Evolutionary conservation across 2,113 vertebrate species (phyloP), one percentile per base, ranked within the genome.

Genomic region (Guaruba guarouba): DNA sequence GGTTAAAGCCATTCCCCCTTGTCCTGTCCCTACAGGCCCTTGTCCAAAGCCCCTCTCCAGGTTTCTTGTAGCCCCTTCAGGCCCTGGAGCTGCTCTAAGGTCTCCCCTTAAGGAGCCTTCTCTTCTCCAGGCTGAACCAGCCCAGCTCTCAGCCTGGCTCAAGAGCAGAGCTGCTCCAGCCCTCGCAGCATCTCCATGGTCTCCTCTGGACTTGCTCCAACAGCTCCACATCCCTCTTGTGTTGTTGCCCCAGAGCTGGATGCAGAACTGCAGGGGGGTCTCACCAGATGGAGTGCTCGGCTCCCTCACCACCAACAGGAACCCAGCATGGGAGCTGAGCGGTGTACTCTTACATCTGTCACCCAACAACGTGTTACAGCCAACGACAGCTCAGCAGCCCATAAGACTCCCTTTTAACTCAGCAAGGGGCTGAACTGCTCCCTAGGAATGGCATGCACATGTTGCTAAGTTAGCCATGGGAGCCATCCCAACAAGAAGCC

Each of bases 321-420:
- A 46, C 39, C 20, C 49, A 66, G 81, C 10, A 8, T 13, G 1
- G 2, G 39, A 59, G 33, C 66, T 7, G 22, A 43, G 59, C 23
- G 29, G 25, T 20, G 18, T 20, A 33, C 0, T 0, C 9, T 46
- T 17, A 39, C 2, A 4, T 23, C 52, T 67, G 37, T 24, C 75
- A 20, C 31, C 9, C 2, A 3, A 16, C 1, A 5, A 64, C 44
- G 51, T 6, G 2, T 13, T 37, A 23, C 2, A 4, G 49, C 55
- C 0, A 1, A 39, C 4, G 4, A 39, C 29, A 39, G 46, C 52
- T n/a, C 73, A 48, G 78, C 66, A 51, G 37, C 29, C 35, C 24
- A 8, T 29, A 44, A n/a, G 44, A 18, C 35, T 25, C 17, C 15
- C 46, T 43, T 28, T 12, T 28, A 35, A 23, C 37, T 49, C 23